Base-by-base conservation (phyloP, 2,888 invertebrate species). In the Athrips mouffetella region DNA sequence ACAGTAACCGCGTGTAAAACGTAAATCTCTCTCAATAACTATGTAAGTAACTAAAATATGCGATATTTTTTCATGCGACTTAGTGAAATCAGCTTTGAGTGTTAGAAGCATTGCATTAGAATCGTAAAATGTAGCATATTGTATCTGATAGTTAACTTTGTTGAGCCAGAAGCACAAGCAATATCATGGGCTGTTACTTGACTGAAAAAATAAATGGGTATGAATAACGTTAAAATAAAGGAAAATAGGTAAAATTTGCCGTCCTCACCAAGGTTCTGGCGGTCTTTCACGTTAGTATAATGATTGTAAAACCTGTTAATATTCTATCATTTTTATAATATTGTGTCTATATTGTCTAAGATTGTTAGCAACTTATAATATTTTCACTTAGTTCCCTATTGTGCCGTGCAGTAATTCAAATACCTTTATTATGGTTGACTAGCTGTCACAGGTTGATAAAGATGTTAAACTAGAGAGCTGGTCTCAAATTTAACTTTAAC, bases 61-160 rank as follows among this genome's bases (percentile, higher is more conserved):
- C 69, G 70, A 78, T 82, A 82, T 80, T 82, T 82, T 83, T 80
- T 72, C 80, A 83, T 77, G 76, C 73, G 62, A 71, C 58, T 63
- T 68, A 70, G 67, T 62, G 62, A 65, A 64, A 65, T 68, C 67
- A 62, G 86, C 86, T 86, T 86, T 86, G 73, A 66, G 70, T 86
- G 85, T 85, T 80, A 45, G 45, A 45, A 5, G 37, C 35, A 37
- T 35, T 35, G 8, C 27, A 37, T 25, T 46, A 37, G 45, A 33
- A 16, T 31, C 13, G 11, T 45, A 45, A 20, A 45, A 29, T 15
- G 11, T 45, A 45, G 45, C 13, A 33, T 33, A 44, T 21, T 21
- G 21, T 37, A 37, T 42, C 29, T 42, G 18, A 15, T 29, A 29
- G 30, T 3, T 8, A 29, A 18, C 7, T n/a, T n/a, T 35, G 2